These are phyloP conservation scores for Ctenopoma multispine DNA, from an alignment of 2,797 vertebrate species.

Conservation along the genomic window DNA sequence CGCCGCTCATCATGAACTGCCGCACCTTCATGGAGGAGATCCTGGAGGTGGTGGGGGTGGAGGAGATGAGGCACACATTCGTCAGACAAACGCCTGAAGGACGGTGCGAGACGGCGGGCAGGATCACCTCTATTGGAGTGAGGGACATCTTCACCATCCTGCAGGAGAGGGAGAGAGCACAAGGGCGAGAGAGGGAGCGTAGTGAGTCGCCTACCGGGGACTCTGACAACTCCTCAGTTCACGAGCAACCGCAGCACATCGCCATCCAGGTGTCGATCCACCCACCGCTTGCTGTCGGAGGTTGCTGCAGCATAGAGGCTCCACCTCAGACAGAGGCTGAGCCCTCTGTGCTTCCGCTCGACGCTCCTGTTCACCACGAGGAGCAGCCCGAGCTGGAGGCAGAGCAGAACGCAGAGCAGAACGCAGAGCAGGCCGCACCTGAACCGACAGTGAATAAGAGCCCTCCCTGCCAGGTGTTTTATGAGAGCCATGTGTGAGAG, in stretches of 20 bases:
- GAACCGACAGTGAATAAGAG: background rate
- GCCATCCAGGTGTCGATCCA: slow-evolving; percentile 97
- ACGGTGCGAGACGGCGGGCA: slow-evolving; percentile 71
- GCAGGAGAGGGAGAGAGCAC: slow-evolving; percentile 80
- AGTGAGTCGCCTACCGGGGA: slow-evolving; percentile 91
- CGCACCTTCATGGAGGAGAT: slow-evolving; percentile 99
- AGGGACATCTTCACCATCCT: slow-evolving; percentile 91
- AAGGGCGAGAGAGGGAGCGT: slow-evolving; percentile 82
- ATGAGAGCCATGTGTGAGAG: slow-evolving; percentile 96
- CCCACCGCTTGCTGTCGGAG: slow-evolving; percentile 80
- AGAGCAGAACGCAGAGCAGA: background rate
- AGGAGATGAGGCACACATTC: slow-evolving; percentile 96
- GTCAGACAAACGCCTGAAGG: slow-evolving; percentile 89
- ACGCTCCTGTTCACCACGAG: slow-evolving; percentile 28
- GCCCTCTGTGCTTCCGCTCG: slow-evolving; percentile 65
- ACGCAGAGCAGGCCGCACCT: slow-evolving; percentile 40
- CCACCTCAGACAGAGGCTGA: slow-evolving; percentile 61
- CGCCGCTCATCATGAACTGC: slow-evolving; percentile 98
- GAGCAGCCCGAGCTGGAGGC: slow-evolving; percentile 24
- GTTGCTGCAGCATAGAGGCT: slow-evolving; percentile 81
- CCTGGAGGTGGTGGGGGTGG: slow-evolving; percentile 96
- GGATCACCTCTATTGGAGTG: slow-evolving; percentile 60
- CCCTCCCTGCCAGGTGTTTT: slow-evolving; percentile 85
- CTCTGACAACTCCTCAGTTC: slow-evolving; percentile 93
- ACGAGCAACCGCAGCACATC: slow-evolving; percentile 94